Conservation (phyloP, 2,797 vertebrate genomes). For the Chaetophractus vellerosus region DNA sequence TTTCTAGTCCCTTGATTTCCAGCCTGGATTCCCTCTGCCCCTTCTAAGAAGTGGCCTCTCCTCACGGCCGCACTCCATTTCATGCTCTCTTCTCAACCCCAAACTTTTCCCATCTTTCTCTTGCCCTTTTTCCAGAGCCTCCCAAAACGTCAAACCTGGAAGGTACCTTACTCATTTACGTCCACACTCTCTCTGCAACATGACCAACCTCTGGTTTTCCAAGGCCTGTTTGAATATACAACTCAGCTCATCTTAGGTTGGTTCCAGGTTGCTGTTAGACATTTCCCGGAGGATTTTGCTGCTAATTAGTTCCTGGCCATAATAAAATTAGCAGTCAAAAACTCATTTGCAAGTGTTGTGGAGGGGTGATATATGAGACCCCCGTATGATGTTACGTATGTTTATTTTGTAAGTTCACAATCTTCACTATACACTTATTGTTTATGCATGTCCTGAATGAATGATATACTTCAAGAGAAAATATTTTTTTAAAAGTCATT, state of each 20-base stretch:
- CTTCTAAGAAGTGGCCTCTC: neutral
- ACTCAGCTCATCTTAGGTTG: neutral
- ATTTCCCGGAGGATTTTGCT: constrained; percentile 31
- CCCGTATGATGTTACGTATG: too few relatives aligned
- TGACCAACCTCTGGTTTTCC: neutral
- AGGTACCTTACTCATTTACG: neutral
- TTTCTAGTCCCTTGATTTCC: neutral
- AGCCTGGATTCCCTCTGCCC: neutral
- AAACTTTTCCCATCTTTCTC: constrained; percentile 24
- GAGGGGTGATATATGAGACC: too few relatives aligned
- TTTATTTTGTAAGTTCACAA: too few relatives aligned
- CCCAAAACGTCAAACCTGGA: neutral
- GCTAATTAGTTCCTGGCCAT: neutral
- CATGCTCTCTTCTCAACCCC: neutral
- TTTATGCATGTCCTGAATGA: too few relatives aligned
- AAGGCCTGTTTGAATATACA: neutral
- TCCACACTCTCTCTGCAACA: neutral
- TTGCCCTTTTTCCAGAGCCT: neutral
- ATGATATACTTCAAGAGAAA: too few relatives aligned
- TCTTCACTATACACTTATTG: too few relatives aligned
- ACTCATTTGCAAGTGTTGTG: too few relatives aligned
- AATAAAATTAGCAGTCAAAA: constrained; percentile 2
- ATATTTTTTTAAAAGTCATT: too few relatives aligned
- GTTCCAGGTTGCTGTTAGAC: neutral
- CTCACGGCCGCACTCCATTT: neutral